Conservation (phyloP, 2,113 vertebrate species). For the Melospiza georgiana region DNA sequence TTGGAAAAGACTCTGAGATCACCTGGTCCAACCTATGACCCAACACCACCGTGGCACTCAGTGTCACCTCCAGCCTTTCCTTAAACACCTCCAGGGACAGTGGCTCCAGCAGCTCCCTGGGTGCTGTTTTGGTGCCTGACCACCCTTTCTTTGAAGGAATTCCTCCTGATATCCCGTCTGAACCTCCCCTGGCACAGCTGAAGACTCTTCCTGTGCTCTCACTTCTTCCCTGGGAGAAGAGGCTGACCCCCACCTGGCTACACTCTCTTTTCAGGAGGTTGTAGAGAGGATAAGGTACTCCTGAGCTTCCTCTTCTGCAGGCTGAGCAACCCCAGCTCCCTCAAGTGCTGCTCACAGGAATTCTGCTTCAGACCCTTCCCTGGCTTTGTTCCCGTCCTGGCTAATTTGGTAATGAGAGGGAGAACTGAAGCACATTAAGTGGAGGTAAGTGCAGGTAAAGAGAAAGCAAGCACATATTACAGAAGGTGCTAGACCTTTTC, state of each 20-base stretch:
- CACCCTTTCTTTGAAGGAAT: neutral
- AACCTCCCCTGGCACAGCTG: neutral
- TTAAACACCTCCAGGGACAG: rapidly evolving
- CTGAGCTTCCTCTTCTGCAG: neutral
- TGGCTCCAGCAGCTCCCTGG: neutral
- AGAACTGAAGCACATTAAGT: rapidly evolving
- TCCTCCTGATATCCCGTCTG: neutral
- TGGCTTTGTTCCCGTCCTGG: neutral
- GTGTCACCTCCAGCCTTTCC: neutral
- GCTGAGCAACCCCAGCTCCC: neutral
- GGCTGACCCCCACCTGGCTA: neutral
- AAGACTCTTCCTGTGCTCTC: neutral
- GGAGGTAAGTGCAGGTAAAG: neutral
- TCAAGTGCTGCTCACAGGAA: neutral
- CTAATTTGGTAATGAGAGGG: neutral
- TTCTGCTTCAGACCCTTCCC: neutral
- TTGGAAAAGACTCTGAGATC: neutral
- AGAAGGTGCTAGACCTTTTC: neutral
- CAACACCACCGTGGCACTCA: rapidly evolving
- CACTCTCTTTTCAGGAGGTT: neutral
- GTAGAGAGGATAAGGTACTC: neutral
- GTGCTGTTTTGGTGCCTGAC: neutral
- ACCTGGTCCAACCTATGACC: neutral
- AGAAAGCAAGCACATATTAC: neutral
- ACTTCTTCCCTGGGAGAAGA: neutral